These are phyloP conservation scores for Lasiurus borealis DNA, from an alignment of 2,113 vertebrate genomes.

Conservation along the genomic window DNA sequence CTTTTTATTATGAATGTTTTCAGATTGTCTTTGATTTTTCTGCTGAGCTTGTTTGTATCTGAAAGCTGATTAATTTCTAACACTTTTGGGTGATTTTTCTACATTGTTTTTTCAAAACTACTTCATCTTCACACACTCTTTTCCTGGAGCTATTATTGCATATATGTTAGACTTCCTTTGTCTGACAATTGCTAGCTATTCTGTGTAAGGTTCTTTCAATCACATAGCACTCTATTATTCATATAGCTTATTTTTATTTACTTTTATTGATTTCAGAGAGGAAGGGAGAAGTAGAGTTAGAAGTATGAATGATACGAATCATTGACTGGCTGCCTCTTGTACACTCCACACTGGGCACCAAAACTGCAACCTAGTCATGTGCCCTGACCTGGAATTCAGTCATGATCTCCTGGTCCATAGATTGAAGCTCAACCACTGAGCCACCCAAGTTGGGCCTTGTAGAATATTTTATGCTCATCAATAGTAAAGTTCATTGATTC, in stretches of 20 bases:
- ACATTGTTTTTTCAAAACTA: not conserved
- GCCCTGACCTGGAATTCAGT: too few relatives aligned
- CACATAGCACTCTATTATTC: not conserved
- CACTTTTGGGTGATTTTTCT: not conserved
- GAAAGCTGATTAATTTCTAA: not conserved
- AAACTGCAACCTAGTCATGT: too few relatives aligned
- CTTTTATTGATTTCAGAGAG: too few relatives aligned
- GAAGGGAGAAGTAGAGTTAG: too few relatives aligned
- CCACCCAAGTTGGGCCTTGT: too few relatives aligned
- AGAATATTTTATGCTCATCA: not conserved
- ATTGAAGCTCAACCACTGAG: too few relatives aligned
- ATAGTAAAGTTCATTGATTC: not conserved
- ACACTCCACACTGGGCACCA: too few relatives aligned
- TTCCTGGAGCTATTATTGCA: not conserved
- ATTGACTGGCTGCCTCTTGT: too few relatives aligned
- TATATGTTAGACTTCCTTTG: not conserved
- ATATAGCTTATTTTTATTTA: too few relatives aligned
- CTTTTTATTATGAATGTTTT: not conserved
- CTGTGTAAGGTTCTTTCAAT: not conserved
- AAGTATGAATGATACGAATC: too few relatives aligned
- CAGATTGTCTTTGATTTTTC: slow-evolving; percentile 5
- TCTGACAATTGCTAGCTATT: not conserved
- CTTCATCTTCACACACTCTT: not conserved
- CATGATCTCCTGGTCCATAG: too few relatives aligned
- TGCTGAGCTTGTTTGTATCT: not conserved